Evolutionary conservation across 2,797 vertebrate species (phyloP), one percentile per base, ranked within the genome.

Genomic region (Tolypeutes matacus): DNA sequence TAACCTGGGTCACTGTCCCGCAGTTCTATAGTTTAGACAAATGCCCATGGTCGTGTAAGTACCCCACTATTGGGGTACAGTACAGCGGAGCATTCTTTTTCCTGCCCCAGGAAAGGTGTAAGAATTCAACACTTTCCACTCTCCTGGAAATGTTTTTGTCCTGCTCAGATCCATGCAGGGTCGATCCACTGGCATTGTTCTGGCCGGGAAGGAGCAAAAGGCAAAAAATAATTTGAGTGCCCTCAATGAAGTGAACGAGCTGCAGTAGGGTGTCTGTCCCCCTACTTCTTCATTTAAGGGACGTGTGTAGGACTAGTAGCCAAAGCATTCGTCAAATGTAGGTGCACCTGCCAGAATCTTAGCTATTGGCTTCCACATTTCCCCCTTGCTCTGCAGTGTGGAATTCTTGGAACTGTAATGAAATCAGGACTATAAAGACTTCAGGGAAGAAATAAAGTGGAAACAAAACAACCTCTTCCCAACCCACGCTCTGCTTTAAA

Each of bases 401-500:
- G 53, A 46, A 2, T 75, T 93, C 85, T 95, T 80, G 60, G 86
- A 75, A 90, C 81, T 2, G 0, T 15, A n/a, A 72, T 58, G 31
- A n/a, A 88, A 93, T 78, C 62, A 1, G 1, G 58, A 34, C 73
- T 67, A 2, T 84, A 76, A 88, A 92, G 91, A 92, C 39, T 64
- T 34, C 11, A 11, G 62, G 0, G 60, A 75, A 89, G 95, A 95
- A 76, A 67, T 34, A 60, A 75, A 86, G 69, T 82, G 75, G 92
- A 94, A 88, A 65, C 34, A 42, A 83, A 94, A 81, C 86, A 72
- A 60, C 49, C 70, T 69, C 93, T 80, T 93, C 42, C 49, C 86
- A 91, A 3, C 93, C 92, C 95, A 95, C 70, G 5, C 86, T 80
- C 84, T 53, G 65, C 88, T 77, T 94, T 96, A 86, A 95, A 34